These are phyloP conservation scores for Ceramica pisi DNA, from an alignment of 2,888 invertebrate species.

Conservation along the genomic window DNA sequence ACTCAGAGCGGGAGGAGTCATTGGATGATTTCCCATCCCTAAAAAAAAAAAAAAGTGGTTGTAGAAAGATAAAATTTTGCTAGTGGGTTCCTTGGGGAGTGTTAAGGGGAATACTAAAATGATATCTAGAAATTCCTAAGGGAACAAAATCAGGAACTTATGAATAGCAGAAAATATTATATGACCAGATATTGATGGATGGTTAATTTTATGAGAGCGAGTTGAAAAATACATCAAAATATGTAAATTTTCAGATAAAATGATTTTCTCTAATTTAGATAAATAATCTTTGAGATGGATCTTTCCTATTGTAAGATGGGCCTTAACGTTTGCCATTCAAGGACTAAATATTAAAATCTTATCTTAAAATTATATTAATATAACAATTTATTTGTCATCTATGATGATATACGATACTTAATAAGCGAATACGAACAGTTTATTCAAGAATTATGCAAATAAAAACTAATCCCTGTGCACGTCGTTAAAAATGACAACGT, in stretches of 20 bases:
- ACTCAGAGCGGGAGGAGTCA: too few relatives aligned
- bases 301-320: background rate
- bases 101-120: too few relatives aligned
- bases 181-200: too few relatives aligned
- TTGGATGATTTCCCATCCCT: too few relatives aligned
- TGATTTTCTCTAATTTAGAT: background rate
- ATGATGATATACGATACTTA: slow-evolving; percentile 19
- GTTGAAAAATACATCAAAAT: too few relatives aligned
- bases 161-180: background rate
- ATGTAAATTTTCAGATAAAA: too few relatives aligned
- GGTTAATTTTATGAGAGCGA: too few relatives aligned
- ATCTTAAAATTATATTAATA: background rate
- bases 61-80: too few relatives aligned
- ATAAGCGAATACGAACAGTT: slow-evolving; percentile 13
- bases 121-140: too few relatives aligned
- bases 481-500: too few relatives aligned
- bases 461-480: slow-evolving; percentile 19
- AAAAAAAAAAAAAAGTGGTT: too few relatives aligned
- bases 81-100: too few relatives aligned
- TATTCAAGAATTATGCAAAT: slow-evolving; percentile 42
- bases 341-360: slow-evolving; percentile 30
- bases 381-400: background rate
- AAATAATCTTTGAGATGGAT: background rate
- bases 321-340: slow-evolving; percentile 18
- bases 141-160: background rate